Percentiles rank a stretch among this genome's conserved stretches.
These are phyloP conservation scores for Rutilus rutilus DNA, from an alignment of 2,113 vertebrate genomes.

Conservation along the genomic window DNA sequence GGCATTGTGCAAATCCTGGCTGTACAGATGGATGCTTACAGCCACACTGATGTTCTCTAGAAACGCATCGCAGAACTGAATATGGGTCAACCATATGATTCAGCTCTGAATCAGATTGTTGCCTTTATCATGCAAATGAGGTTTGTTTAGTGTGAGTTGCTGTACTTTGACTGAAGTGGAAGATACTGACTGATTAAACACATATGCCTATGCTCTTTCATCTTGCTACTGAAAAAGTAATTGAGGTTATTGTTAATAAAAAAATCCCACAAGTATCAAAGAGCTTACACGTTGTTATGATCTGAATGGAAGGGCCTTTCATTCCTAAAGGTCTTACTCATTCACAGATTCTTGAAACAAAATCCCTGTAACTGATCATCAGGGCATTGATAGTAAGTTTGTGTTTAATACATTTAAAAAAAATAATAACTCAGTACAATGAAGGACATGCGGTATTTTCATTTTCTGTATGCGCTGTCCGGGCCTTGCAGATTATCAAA, in stretches of 20 bases:
- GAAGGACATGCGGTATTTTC: background rate
- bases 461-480: constrained; percentile 9
- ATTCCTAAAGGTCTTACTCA: background rate
- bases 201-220: background rate
- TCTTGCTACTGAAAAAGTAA: background rate
- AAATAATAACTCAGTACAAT: background rate
- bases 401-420: background rate
- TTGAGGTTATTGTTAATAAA: background rate
- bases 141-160: constrained; percentile 32
- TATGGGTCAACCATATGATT: constrained; percentile 48
- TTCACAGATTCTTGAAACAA: background rate
- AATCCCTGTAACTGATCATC: constrained; percentile 3
- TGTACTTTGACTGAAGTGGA: background rate
- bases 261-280: background rate
- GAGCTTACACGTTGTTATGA: background rate
- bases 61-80: constrained; percentile 29
- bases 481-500: constrained; percentile 39
- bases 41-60: constrained; percentile 24
- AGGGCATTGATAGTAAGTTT: background rate
- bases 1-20: constrained; percentile 30
- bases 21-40: constrained; percentile 40
- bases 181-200: constrained; percentile 10
- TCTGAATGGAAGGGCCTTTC: background rate
- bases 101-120: constrained; percentile 1
- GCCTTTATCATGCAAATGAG: constrained; percentile 24